Percentiles rank a stretch among this genome's conserved stretches.
Evolutionary conservation across 2,888 invertebrate genomes (phyloP).

Genomic region (Drosophila robusta): DNA sequence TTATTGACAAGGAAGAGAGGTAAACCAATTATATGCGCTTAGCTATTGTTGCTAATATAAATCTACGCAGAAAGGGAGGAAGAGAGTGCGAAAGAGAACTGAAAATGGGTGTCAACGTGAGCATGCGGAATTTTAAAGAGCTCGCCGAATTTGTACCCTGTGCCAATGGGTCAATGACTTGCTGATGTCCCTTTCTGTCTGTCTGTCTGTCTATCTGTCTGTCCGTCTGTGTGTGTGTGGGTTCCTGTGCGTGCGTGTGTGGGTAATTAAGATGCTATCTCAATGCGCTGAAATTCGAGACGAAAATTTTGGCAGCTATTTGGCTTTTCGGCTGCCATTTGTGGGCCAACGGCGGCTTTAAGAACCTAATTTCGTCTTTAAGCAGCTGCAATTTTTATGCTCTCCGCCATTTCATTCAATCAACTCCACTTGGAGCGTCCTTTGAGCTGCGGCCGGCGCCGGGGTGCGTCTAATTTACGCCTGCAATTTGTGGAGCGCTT

Average conservation of each 20-base stretch:
- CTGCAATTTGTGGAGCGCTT: slow-evolving; percentile 61
- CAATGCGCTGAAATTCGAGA: slow-evolving; percentile 57
- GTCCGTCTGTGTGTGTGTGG: background rate
- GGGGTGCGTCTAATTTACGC: slow-evolving; percentile 62
- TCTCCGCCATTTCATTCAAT: slow-evolving; percentile 65
- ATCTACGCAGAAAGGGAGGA: no score
- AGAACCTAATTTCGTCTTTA: slow-evolving; percentile 28
- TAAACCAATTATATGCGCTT: background rate
- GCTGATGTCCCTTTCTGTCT: slow-evolving; percentile 26
- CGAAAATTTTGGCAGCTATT: slow-evolving; percentile 31
- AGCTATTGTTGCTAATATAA: background rate
- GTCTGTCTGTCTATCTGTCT: background rate
- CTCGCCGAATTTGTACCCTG: slow-evolving; percentile 36
- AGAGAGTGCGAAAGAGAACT: background rate
- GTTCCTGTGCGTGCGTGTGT: slow-evolving; percentile 15
- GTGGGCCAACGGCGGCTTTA: slow-evolving; percentile 33
- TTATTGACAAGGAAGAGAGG: background rate
- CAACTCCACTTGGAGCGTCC: slow-evolving; percentile 44
- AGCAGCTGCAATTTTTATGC: slow-evolving; percentile 22
- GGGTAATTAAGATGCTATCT: slow-evolving; percentile 73
- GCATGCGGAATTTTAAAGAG: slow-evolving; percentile 50
- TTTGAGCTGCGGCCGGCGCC: slow-evolving; percentile 29
- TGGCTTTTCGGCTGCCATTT: slow-evolving; percentile 32
- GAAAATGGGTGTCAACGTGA: slow-evolving; percentile 37
- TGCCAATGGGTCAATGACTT: slow-evolving; percentile 49